Evolutionary conservation across 2,113 vertebrate species (phyloP).

Genomic region (Silurus glanis): DNA sequence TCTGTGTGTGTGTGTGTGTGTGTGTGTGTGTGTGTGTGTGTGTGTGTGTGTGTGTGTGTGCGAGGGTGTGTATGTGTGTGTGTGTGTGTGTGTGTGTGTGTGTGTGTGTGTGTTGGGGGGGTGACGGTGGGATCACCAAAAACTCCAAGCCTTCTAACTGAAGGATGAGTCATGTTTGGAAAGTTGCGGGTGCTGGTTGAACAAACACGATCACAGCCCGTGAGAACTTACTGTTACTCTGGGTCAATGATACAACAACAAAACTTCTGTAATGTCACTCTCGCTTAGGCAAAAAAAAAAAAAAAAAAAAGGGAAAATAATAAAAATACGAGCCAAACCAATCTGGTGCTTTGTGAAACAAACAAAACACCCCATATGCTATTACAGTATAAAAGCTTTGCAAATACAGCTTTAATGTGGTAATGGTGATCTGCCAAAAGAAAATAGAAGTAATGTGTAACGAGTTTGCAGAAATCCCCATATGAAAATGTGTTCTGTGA

Average conservation of each 20-base stretch:
- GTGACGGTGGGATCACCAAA: background rate
- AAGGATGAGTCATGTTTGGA: background rate
- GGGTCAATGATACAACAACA: background rate
- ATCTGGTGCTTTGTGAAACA: background rate
- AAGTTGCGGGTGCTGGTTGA: background rate
- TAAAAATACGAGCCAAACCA: background rate
- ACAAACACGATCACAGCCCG: background rate
- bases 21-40: background rate
- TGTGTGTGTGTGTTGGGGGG: background rate
- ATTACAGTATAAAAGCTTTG: background rate
- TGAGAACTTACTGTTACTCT: background rate
- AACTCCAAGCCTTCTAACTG: background rate
- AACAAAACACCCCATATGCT: background rate
- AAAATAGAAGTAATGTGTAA: background rate
- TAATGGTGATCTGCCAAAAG: background rate
- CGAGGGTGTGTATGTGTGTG: too few species aligned
- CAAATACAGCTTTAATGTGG: background rate
- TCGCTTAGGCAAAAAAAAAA: too few species aligned
- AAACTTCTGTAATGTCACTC: background rate
- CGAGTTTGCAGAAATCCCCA: background rate
- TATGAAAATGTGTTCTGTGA: background rate
- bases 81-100: background rate
- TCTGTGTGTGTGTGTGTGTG: background rate
- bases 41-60: background rate
- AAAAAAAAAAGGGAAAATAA: background rate